phyloP scores from a whole-genome alignment of 2,113 vertebrate species.

The Dissostichus mawsoni region DNA sequence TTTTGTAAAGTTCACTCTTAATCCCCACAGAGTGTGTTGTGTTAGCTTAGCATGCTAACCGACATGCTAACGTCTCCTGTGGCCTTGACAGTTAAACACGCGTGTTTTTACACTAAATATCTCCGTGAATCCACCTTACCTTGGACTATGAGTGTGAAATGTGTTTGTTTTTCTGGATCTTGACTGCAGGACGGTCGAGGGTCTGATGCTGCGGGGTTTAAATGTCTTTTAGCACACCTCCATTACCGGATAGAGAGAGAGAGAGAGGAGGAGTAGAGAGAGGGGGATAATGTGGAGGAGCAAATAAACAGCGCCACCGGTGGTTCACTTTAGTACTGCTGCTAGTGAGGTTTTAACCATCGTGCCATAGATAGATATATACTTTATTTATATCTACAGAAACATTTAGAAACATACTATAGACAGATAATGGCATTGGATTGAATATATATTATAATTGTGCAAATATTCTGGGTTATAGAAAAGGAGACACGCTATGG shows the following conservation, averaged over 20 bases:
- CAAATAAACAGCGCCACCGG: constrained; percentile 36
- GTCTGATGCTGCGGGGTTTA: constrained; percentile 26
- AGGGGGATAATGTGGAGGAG: fast-evolving
- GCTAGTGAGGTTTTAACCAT: no score
- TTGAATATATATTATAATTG: no score
- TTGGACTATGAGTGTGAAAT: background rate
- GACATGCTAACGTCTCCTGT: constrained; percentile 33
- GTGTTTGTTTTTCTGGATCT: background rate
- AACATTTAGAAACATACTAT: no score
- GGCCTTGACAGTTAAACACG: constrained; percentile 56
- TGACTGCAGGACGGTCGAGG: background rate
- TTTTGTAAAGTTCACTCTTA: background rate
- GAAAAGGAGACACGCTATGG: no score
- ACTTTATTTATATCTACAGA: no score
- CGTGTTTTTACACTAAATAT: background rate
- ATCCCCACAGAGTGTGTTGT: background rate
- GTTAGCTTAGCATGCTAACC: constrained; percentile 63
- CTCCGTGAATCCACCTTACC: constrained; percentile 43
- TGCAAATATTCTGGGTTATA: no score
- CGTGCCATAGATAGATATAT: no score
- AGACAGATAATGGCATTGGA: no score
- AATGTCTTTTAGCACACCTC: constrained; percentile 53
- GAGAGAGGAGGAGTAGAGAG: constrained; percentile 4
- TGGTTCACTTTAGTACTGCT: background rate
- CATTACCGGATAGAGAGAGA: constrained; percentile 70